Conservation (phyloP, 1,140 invertebrate species). For the Cherax destructor region DNA sequence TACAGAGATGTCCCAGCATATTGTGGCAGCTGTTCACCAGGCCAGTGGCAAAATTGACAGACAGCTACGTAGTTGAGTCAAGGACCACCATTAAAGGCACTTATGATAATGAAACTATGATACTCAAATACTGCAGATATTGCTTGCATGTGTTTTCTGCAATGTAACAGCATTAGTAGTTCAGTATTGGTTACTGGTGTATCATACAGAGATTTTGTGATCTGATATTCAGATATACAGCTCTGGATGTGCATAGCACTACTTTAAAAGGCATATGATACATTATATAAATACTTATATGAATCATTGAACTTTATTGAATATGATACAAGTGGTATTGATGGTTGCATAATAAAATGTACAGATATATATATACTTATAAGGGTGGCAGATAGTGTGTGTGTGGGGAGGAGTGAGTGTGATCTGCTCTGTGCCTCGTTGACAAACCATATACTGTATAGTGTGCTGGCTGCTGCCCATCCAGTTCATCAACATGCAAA, state of each 20-base stretch:
- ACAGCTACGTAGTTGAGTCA: slow-evolving; percentile 11
- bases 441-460: slow-evolving; percentile 48
- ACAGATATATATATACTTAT: slow-evolving; percentile 41
- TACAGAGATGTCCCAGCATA: slow-evolving; percentile 24
- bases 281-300: slow-evolving; percentile 33
- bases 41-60: slow-evolving; percentile 1
- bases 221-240: slow-evolving; percentile 65
- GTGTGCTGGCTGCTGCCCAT: slow-evolving; percentile 41
- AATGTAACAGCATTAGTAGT: slow-evolving; percentile 64
- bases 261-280: slow-evolving; percentile 39
- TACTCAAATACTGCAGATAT: slow-evolving; percentile 60
- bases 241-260: slow-evolving; percentile 60
- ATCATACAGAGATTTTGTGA: slow-evolving; percentile 61
- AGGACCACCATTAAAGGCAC: slow-evolving; percentile 19
- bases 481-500: slow-evolving; percentile 59
- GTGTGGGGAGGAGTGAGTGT: slow-evolving; percentile 34
- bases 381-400: slow-evolving; percentile 48
- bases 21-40: slow-evolving; percentile 31
- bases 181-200: slow-evolving; percentile 65
- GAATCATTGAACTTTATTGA: slow-evolving; percentile 9
- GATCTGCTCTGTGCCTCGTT: slow-evolving; percentile 50
- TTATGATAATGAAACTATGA: slow-evolving; percentile 52
- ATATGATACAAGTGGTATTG: slow-evolving; percentile 17
- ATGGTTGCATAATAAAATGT: slow-evolving; percentile 51
- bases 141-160: slow-evolving; percentile 62